Evolutionary conservation across 2,888 invertebrate genomes (phyloP), one percentile per base, ranked within the genome.

Genomic region (Orthosia gracilis): DNA sequence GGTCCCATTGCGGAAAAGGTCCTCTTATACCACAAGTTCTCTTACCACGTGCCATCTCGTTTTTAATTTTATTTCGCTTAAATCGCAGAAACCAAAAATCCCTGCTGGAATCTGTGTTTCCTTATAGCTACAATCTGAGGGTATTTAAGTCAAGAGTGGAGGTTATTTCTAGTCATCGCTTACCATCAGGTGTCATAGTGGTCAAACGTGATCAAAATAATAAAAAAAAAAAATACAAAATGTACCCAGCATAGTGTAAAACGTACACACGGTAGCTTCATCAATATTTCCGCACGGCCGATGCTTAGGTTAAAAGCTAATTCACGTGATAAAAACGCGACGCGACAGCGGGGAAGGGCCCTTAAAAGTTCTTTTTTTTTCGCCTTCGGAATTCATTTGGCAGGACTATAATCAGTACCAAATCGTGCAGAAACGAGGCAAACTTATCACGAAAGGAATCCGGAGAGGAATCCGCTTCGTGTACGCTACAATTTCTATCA

Each of bases 401-500:
- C 77, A 87, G 88, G 88, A 88, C 89, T 83, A 91, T 91, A 94
- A 94, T 94, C 94, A 91, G 89, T 73, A 89, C 84, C 89, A 92
- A 94, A 93, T 94, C 94, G 94, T 94, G 94, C 94, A 93, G 93
- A 94, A 94, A 86, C 82, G 82, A 89, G 87, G 85, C 85, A 88
- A 90, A 90, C 91, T 91, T 92, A 92, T 92, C 92, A 88, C 78
- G 89, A 86, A 85, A 87, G 91, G 93, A 94, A 94, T 94, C 89
- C 85, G 86, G 89, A 77, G 87, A 85, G 82, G 91, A 92, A 93
- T 92, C 80, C 83, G 83, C 84, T 86, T 85, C 85, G 87, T 86
- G 85, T 86, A 81, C 88, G 82, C 89, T 87, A 87, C 85, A 87
- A 88, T 87, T 86, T 86, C 85, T 85, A 85, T 78, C 85, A 83